A percentile compares a stretch with the other conserved stretches of the same genome.
Evolutionary conservation across 1,140 invertebrate genomes (phyloP).

Genomic region (Drosophila repletoides): DNA sequence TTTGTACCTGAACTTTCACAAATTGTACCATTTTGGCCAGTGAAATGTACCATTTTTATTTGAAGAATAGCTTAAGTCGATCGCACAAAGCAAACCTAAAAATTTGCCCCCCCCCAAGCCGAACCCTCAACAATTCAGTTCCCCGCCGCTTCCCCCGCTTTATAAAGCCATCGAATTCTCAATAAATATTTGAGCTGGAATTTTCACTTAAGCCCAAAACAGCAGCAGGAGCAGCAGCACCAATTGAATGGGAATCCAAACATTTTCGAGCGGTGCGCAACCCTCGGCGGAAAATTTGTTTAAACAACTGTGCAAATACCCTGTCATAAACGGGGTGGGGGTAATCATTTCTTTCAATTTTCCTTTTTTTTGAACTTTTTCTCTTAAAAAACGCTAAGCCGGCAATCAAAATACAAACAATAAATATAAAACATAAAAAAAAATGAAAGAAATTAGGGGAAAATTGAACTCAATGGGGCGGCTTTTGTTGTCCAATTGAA

Average conservation of each 20-base stretch:
- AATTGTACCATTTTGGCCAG: too few species aligned
- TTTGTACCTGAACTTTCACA: too few species aligned
- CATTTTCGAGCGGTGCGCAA: slow-evolving; percentile 18
- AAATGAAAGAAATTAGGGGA: neutral
- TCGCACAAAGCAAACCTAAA: too few species aligned
- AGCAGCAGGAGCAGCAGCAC: slow-evolving; percentile 7
- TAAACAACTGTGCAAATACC: slow-evolving; percentile 74
- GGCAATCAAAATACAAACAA: slow-evolving; percentile 71
- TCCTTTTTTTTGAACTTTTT: slow-evolving; percentile 44
- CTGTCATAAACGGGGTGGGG: slow-evolving; percentile 11
- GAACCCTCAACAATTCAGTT: too few species aligned
- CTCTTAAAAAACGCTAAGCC: slow-evolving; percentile 51
- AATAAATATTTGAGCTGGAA: slow-evolving; percentile 66
- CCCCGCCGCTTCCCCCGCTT: neutral
- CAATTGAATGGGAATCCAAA: slow-evolving; percentile 40
- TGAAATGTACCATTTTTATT: too few species aligned
- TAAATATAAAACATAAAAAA: neutral
- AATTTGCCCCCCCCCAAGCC: too few species aligned
- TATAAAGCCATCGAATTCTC: slow-evolving; percentile 39
- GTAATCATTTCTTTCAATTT: slow-evolving; percentile 36
- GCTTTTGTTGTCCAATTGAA: slow-evolving; percentile 40
- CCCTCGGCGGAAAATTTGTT: slow-evolving; percentile 69
- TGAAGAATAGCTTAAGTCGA: too few species aligned
- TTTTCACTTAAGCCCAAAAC: slow-evolving; percentile 60
- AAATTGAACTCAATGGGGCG: slow-evolving; percentile 21